phyloP scores from a whole-genome alignment of 2,797 vertebrate genomes.

The Molossus alvarezi region DNA sequence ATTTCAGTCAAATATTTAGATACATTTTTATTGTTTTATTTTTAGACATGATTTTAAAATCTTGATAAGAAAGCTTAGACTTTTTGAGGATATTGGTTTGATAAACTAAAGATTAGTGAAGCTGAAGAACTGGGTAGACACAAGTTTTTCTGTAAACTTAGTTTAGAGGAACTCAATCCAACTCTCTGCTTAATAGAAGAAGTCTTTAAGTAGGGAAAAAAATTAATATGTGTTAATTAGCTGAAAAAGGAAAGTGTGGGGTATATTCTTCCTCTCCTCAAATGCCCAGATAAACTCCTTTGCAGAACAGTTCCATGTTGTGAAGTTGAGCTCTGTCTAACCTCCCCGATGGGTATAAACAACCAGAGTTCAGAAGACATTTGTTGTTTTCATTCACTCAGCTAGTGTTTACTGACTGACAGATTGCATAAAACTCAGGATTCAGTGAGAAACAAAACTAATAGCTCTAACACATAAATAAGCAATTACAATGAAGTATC shows the following conservation, averaged over 20 bases:
- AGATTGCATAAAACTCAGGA: accelerated
- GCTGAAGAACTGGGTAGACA: not conserved
- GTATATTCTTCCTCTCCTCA: not conserved
- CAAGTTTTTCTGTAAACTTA: not conserved
- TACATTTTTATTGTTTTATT: not conserved
- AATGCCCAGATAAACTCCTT: not conserved
- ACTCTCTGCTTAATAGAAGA: not conserved
- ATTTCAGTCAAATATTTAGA: not conserved
- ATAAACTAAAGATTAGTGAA: not conserved
- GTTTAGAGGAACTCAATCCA: not conserved
- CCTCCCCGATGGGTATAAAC: not conserved
- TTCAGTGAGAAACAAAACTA: not conserved
- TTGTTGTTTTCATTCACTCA: not conserved
- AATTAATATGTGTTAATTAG: not conserved
- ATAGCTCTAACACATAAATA: not conserved
- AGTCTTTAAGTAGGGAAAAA: not conserved
- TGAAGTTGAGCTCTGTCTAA: not conserved
- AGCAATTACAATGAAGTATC: not conserved
- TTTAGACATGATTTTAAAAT: constrained; percentile 4
- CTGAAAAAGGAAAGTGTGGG: not conserved
- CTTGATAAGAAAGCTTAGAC: not conserved
- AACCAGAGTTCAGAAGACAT: not conserved
- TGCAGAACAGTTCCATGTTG: not conserved
- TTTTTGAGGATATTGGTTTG: not conserved
- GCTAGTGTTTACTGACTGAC: not conserved